Evolutionary conservation across 2,113 vertebrate species (phyloP).

Genomic region (Oncorhynchus kisutch): DNA sequence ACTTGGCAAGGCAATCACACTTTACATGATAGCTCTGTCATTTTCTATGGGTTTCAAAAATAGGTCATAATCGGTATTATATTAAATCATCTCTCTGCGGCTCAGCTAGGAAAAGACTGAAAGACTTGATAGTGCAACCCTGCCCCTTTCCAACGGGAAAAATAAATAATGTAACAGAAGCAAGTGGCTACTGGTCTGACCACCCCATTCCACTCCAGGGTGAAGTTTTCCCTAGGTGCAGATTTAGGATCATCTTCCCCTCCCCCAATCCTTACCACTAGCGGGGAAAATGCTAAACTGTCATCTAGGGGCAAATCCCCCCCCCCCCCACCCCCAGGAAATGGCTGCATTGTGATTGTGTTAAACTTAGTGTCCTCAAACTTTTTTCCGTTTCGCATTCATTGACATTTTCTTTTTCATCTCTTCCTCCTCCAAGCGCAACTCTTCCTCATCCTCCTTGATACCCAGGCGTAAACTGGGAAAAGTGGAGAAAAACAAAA

Average conservation of each 20-base stretch:
- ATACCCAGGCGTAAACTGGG: constrained; percentile 49
- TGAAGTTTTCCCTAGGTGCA: not conserved
- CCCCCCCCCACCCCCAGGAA: not conserved
- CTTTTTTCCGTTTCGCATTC: constrained; percentile 37
- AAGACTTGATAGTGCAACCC: constrained; percentile 53
- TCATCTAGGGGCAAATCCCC: no score
- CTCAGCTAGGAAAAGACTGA: constrained; percentile 29
- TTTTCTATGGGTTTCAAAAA: constrained; percentile 11
- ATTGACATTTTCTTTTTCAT: constrained; percentile 43
- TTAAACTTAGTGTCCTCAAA: not conserved
- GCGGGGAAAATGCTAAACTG: no score
- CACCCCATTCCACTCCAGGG: not conserved
- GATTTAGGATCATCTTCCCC: no score
- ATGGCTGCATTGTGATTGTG: not conserved
- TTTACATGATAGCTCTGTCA: constrained; percentile 29
- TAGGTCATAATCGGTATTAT: constrained; percentile 19
- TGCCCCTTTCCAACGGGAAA: constrained; percentile 36
- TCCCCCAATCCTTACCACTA: no score
- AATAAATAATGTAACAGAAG: constrained; percentile 62
- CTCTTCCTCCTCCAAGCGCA: constrained; percentile 49
- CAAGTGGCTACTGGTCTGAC: constrained; percentile 3
- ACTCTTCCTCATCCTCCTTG: constrained; percentile 51
- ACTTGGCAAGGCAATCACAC: constrained; percentile 29
- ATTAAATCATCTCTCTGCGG: constrained; percentile 42
- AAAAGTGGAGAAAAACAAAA: constrained; percentile 28